These are phyloP conservation scores for Helicoverpa zea DNA, from an alignment of 1,140 invertebrate species.

Conservation along the genomic window DNA sequence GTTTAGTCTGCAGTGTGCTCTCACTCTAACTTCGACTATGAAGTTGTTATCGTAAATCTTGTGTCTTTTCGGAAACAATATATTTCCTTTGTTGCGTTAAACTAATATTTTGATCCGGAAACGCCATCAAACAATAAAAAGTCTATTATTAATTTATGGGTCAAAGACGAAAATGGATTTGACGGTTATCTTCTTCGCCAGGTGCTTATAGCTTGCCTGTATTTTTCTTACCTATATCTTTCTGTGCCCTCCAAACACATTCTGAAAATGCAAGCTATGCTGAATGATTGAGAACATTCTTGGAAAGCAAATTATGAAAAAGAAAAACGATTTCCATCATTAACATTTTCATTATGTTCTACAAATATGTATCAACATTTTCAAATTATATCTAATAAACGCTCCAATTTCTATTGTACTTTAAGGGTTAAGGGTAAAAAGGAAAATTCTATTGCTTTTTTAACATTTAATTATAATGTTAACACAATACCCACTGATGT, in stretches of 20 bases:
- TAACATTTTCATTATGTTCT: background rate
- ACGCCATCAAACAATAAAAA: constrained; percentile 20
- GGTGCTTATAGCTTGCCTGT: too few species aligned
- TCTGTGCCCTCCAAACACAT: too few species aligned
- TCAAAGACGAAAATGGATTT: background rate
- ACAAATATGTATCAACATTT: background rate
- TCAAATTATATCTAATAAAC: background rate
- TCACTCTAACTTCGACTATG: background rate
- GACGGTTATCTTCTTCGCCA: background rate
- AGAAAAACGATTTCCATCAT: background rate
- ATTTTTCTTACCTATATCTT: too few species aligned
- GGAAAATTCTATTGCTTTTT: constrained; percentile 54
- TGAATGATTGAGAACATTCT: too few species aligned
- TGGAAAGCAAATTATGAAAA: background rate
- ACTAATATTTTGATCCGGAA: constrained; percentile 8
- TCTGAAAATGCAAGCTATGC: too few species aligned
- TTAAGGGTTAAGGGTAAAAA: constrained; percentile 30
- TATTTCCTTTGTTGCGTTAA: background rate
- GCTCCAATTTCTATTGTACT: constrained; percentile 31
- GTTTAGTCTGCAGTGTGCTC: too few species aligned
- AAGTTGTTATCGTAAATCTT: constrained; percentile 13
- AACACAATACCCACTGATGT: constrained; percentile 71
- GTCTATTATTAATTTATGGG: constrained; percentile 15
- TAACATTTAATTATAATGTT: constrained; percentile 68
- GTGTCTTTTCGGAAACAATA: constrained; percentile 16